Percentiles rank a stretch among this genome's conserved stretches.
phyloP scores from a whole-genome alignment of 2,113 vertebrate species.

The Rissa tridactyla region DNA sequence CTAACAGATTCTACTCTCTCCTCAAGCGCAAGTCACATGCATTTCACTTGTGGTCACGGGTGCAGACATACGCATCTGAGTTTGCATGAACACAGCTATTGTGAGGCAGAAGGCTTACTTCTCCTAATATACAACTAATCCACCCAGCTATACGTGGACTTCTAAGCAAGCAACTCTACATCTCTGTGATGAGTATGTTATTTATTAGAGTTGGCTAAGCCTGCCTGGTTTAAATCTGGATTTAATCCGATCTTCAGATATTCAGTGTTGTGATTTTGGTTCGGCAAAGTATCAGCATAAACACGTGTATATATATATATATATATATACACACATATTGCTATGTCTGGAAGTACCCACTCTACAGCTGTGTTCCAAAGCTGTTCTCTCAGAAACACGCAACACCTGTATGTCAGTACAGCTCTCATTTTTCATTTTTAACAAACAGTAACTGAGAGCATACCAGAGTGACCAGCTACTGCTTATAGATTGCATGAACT shows the following conservation, averaged over 20 bases:
- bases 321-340: too few species aligned
- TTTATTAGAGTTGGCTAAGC: not conserved
- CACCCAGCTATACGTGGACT: not conserved
- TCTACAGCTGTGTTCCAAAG: not conserved
- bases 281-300: not conserved
- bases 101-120: not conserved
- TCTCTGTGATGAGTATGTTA: not conserved
- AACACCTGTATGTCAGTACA: not conserved
- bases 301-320: not conserved
- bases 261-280: not conserved
- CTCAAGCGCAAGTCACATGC: not conserved
- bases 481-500: not conserved
- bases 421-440: not conserved
- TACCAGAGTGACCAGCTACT: not conserved
- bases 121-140: not conserved
- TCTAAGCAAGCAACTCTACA: not conserved
- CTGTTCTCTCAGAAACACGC: not conserved
- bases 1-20: not conserved
- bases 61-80: not conserved
- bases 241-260: not conserved
- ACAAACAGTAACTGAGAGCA: not conserved
- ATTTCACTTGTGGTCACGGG: not conserved
- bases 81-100: not conserved
- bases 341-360: not conserved
- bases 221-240: not conserved